Conservation (phyloP, 2,113 vertebrate genomes). For the Gila orcuttii region DNA sequence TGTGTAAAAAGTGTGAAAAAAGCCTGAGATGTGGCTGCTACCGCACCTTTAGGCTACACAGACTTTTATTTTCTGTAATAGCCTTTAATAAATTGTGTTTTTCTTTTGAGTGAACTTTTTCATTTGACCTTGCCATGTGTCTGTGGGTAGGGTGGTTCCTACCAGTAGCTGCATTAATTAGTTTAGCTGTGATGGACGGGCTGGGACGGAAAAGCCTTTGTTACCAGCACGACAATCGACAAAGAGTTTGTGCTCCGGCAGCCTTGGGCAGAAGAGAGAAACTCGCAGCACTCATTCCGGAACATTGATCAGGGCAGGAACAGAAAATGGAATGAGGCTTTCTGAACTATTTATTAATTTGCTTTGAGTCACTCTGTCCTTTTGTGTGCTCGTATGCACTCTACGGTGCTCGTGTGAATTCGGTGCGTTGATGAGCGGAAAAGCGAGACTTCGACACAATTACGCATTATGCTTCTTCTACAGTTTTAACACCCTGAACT, state of each 20-base stretch:
- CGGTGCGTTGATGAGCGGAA: not conserved
- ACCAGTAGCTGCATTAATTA: slow-evolving; percentile 25
- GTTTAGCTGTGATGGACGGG: slow-evolving; percentile 69
- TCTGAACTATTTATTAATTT: slow-evolving; percentile 2
- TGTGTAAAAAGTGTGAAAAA: not conserved
- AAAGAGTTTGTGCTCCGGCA: slow-evolving; percentile 59
- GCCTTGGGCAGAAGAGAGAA: slow-evolving; percentile 64
- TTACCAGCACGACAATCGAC: slow-evolving; percentile 64
- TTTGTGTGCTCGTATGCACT: not conserved
- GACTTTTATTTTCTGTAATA: slow-evolving; percentile 20
- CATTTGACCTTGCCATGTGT: slow-evolving; percentile 43
- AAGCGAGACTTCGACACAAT: not conserved
- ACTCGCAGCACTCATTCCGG: slow-evolving; percentile 61
- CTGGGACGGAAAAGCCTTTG: slow-evolving; percentile 65
- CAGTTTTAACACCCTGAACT: not conserved
- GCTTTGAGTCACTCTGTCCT: slow-evolving; percentile 1
- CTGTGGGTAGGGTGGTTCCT: slow-evolving; percentile 19
- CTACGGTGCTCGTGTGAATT: not conserved
- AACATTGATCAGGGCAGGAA: slow-evolving; percentile 48
- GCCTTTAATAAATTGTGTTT: slow-evolving; percentile 36
- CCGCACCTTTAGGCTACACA: not conserved
- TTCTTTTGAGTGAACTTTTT: slow-evolving; percentile 1
- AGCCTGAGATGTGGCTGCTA: not conserved
- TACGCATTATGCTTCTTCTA: not conserved
- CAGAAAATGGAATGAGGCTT: slow-evolving; percentile 2